Base-by-base conservation (phyloP, 2,113 vertebrate species). In the Salminus brasiliensis region DNA sequence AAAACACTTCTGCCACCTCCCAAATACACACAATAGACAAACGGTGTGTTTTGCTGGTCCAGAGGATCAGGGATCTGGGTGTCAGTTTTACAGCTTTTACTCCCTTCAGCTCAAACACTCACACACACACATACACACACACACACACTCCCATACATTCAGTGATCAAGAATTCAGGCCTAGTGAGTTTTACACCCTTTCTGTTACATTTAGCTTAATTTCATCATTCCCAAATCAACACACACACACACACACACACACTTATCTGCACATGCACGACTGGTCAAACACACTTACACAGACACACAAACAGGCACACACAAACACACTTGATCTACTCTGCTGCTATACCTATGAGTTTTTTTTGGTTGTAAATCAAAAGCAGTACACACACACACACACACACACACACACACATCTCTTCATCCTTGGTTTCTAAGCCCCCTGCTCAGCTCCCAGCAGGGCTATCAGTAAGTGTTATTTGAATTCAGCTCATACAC, bases 401-500 rank as follows among this genome's bases (percentile, higher is more conserved):
- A 55, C 52, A 23, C 52, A 53, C 16, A 18, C 23, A 43, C 25
- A 25, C 32, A 57, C 2, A 32, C 68, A 47, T 6, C 41, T 30
- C 59, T 39, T n/a, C 25, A 47, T 74, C 36, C 36, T 60, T 60
- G 55, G 36, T 30, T 74, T 39, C 53, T 53, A 49, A 25, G 34
- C 18, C 36, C 36, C 34, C 11, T 15, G 39, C 27, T 30, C 12
- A 39, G n/a, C 60, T 60, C 15, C 16, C 71, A 57, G 72, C 32
- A 62, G 62, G 30, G 8, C 12, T 34, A 45, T 11, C 29, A 39
- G 34, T 45, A 34, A 21, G 65, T 25, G 25, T 57, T n/a, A 83
- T 83, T 52, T 70, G 34, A 74, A 79, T 79, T 83, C 57, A 55
- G 66, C 52, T 59, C 77, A 80, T 74, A 81, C 68, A 81, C 43